These are phyloP conservation scores for Channa argus DNA, from an alignment of 2,113 vertebrate species.

Conservation along the genomic window DNA sequence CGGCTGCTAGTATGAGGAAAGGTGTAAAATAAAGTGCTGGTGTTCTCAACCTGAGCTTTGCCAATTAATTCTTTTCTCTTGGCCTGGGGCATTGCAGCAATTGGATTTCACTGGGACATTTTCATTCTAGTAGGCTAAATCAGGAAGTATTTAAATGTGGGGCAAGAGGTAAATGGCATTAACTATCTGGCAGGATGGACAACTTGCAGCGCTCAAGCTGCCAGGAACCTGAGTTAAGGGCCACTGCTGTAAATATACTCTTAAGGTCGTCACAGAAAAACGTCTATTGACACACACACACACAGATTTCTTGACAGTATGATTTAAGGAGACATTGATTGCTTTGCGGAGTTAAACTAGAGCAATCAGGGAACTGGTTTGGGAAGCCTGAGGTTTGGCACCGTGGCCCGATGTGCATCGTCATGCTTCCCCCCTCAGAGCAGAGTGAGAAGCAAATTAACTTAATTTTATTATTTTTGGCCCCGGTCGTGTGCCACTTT, in stretches of 20 bases:
- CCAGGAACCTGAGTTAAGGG: slow-evolving; percentile 11
- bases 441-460: slow-evolving; percentile 72
- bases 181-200: slow-evolving; percentile 7
- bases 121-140: not conserved
- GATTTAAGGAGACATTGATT: slow-evolving; percentile 64
- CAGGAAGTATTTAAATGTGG: slow-evolving; percentile 10
- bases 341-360: slow-evolving; percentile 51
- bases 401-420: slow-evolving; percentile 46
- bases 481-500: slow-evolving; percentile 61
- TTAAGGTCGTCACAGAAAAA: slow-evolving; percentile 22
- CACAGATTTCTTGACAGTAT: slow-evolving; percentile 25
- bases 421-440: slow-evolving; percentile 41
- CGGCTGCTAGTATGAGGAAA: not conserved
- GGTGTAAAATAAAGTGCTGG: not conserved
- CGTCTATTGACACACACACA: not conserved
- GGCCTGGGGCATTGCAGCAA: not conserved
- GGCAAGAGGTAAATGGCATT: slow-evolving; percentile 16
- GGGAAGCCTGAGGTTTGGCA: slow-evolving; percentile 64
- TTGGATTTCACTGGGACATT: not conserved
- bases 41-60: not conserved
- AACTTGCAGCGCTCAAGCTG: not conserved
- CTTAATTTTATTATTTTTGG: slow-evolving; percentile 82
- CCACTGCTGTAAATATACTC: slow-evolving; percentile 8
- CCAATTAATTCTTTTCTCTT: not conserved
- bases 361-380: slow-evolving; percentile 55